These are phyloP conservation scores for Bubo scandiacus DNA, from an alignment of 2,113 vertebrate species.

Conservation along the genomic window DNA sequence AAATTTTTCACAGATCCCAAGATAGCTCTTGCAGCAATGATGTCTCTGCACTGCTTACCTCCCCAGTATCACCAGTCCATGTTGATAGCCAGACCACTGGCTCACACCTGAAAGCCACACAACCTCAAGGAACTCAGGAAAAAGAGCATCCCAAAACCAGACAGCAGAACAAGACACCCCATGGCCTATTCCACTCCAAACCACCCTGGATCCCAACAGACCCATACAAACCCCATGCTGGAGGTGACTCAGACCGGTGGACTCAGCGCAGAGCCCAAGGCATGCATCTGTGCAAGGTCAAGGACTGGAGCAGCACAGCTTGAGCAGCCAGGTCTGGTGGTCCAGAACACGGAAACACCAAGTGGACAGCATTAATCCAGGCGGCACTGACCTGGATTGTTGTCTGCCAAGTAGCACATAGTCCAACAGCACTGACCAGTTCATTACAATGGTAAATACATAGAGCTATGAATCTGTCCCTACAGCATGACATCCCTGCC, in stretches of 20 bases:
- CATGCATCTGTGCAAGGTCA: fast-evolving
- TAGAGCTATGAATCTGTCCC: background rate
- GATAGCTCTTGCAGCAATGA: background rate
- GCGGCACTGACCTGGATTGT: background rate
- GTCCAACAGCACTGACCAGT: background rate
- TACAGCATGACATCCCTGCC: background rate
- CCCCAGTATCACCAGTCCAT: background rate
- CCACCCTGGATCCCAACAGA: background rate
- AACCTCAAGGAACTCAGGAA: background rate
- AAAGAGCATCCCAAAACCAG: background rate
- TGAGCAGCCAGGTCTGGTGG: background rate
- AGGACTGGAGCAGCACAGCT: background rate
- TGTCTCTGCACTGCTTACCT: background rate
- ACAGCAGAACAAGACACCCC: background rate
- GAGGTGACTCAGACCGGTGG: background rate
- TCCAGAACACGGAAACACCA: background rate
- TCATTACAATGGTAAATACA: background rate
- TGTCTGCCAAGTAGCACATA: background rate
- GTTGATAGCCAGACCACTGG: background rate
- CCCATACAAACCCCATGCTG: background rate
- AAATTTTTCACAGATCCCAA: background rate
- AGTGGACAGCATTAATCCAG: background rate
- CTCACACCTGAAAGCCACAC: background rate
- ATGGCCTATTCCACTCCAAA: background rate
- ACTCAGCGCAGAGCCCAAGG: background rate